Evolutionary conservation across 2,797 vertebrate genomes (phyloP), one percentile per base, ranked within the genome.

Genomic region (Pseudopleuronectes americanus): DNA sequence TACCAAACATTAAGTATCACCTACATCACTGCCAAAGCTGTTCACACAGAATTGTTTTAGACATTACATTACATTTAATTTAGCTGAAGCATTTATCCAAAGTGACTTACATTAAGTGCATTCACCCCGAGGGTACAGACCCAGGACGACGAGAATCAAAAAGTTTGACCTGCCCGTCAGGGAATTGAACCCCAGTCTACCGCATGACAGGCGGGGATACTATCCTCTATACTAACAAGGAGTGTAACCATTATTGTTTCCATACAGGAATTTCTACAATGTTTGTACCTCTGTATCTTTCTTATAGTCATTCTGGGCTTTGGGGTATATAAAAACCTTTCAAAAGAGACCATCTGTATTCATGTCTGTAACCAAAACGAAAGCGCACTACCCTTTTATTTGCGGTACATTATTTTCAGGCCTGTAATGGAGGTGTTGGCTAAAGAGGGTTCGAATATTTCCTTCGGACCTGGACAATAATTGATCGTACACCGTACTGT

Each of bases 401-500:
- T 38, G 36, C 12, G 3, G 36, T 3, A 38, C 36, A 38, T 22
- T 45, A 59, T 59, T 59, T 59, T 43, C 3, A 45, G 22, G 16
- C 38, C 23, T 14, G 14, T 16, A 48, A 61, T 14, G 2, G 19
- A 21, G 0, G 19, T 28, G 17, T n/a, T 17, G 19, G 23, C 19
- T n/a, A 12, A 13, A 26, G 19, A 23, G 43, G 23, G 41, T 38
- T 53, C 3, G 66, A 17, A 43, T 53, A 57, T 71, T 83, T 74
- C 68, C 36, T 73, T 58, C 19, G 70, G 56, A 43, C n/a, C 16
- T 64, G 3, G 7, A 78, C 31, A 67, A 31, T 33, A 38, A 57
- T 26, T 62, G 52, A 68, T 56, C 17, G 48, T 57, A 4, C 12
- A 26, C 63, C 12, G 57, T 22, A 21, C 63, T 22, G 14, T 24